A percentile compares a stretch with the other conserved stretches of the same genome.
phyloP scores from a whole-genome alignment of 2,888 invertebrate genomes.

The Plagodis pulveraria region DNA sequence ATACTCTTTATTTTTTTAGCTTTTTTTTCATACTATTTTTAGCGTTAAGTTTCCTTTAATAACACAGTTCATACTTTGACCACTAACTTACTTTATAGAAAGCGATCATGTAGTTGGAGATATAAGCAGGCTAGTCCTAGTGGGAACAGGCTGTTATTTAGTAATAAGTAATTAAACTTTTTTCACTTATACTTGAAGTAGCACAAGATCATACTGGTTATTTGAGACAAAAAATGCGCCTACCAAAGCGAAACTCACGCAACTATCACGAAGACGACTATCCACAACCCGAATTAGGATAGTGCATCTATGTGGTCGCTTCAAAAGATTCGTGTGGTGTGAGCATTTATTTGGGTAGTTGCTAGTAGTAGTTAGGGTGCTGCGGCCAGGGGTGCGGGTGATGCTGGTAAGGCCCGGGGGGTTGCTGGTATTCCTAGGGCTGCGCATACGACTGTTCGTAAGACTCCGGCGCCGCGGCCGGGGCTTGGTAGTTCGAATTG shows the following conservation, averaged over 20 bases:
- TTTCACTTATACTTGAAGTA: not conserved
- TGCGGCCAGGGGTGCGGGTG: constrained; percentile 79
- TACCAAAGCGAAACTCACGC: constrained; percentile 7
- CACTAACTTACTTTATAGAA: no score
- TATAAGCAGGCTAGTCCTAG: no score
- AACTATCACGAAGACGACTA: not conserved
- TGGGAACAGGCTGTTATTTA: no score
- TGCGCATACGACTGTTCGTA: constrained; percentile 77
- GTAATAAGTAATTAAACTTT: no score
- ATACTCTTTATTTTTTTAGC: no score
- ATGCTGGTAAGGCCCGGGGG: constrained; percentile 77
- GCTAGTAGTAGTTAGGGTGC: constrained; percentile 79
- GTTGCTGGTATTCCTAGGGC: constrained; percentile 81
- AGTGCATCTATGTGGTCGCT: constrained; percentile 1
- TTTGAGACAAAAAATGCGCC: constrained; percentile 15
- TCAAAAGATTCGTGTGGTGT: constrained; percentile 10
- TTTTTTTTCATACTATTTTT: no score
- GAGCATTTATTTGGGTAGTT: constrained; percentile 13
- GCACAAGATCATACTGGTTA: constrained; percentile 1
- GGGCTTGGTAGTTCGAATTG: constrained; percentile 68
- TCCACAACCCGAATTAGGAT: not conserved
- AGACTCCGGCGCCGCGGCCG: constrained; percentile 58
- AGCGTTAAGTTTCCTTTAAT: no score
- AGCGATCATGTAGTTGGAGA: no score
- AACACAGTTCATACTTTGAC: no score